These are phyloP conservation scores for Lithobates pipiens DNA, from an alignment of 2,797 vertebrate species.

Conservation along the genomic window DNA sequence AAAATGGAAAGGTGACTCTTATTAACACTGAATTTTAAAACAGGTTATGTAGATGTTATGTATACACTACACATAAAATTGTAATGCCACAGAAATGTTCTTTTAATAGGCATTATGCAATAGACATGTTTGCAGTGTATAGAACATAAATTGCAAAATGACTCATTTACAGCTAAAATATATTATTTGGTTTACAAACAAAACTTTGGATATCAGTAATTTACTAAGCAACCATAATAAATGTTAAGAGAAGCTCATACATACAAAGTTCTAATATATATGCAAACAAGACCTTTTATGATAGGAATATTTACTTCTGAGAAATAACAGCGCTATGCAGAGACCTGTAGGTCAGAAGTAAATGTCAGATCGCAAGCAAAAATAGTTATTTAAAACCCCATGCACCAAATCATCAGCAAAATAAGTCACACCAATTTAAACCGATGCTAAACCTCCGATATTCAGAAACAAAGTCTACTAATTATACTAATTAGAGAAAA, in stretches of 20 bases:
- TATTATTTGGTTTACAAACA: neutral
- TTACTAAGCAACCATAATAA: neutral
- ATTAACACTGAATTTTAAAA: too few relatives aligned
- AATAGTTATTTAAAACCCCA: neutral
- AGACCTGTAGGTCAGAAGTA: slow-evolving; percentile 10
- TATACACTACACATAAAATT: too few relatives aligned
- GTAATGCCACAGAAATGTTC: too few relatives aligned
- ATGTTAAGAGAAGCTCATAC: slow-evolving; percentile 8
- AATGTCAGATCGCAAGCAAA: slow-evolving; percentile 38
- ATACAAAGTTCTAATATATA: neutral
- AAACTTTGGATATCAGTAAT: neutral
- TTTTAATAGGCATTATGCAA: too few relatives aligned
- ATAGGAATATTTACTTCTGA: slow-evolving; percentile 15
- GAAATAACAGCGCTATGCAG: slow-evolving; percentile 10
- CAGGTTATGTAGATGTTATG: too few relatives aligned
- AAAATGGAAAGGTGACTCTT: too few relatives aligned
- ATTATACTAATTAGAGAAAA: neutral
- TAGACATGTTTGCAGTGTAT: too few relatives aligned
- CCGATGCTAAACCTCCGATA: neutral
- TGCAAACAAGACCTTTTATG: slow-evolving; percentile 28
- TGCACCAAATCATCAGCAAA: neutral
- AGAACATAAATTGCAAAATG: neutral
- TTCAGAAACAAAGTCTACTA: neutral
- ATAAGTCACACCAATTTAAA: neutral
- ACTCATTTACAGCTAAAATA: neutral